Conservation (phyloP, 2,888 invertebrate species). For the Laspeyria flexula region DNA sequence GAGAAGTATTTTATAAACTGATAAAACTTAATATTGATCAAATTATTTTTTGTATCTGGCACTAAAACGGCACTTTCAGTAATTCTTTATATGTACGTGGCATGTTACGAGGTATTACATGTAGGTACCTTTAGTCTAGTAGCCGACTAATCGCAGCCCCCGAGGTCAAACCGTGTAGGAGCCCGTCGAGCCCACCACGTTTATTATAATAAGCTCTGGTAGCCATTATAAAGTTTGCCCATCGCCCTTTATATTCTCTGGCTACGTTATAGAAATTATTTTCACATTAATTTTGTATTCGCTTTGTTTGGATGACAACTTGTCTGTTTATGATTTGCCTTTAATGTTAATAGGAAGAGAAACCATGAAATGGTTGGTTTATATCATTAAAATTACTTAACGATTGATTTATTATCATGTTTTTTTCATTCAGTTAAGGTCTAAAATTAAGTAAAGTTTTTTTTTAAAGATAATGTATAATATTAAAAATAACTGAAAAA, state of each 20-base stretch:
- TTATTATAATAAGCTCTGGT: conserved; percentile 80
- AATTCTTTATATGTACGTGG: conserved; percentile 38
- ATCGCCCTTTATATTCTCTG: conserved; percentile 64
- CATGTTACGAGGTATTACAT: conserved; percentile 66
- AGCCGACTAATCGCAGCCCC: conserved; percentile 79
- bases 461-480: too few species aligned
- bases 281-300: conserved; percentile 51
- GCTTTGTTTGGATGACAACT: conserved; percentile 25
- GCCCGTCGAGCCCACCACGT: conserved; percentile 74
- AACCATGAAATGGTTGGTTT: too few species aligned
- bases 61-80: conserved; percentile 45
- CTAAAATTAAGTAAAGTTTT: too few species aligned
- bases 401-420: too few species aligned
- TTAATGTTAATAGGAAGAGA: conserved; percentile 8
- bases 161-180: conserved; percentile 80
- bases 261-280: conserved; percentile 58
- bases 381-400: too few species aligned
- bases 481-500: too few species aligned
- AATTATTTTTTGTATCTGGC: too few species aligned
- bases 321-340: conserved; percentile 18
- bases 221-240: conserved; percentile 74
- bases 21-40: too few species aligned
- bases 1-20: too few species aligned
- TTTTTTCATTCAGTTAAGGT: too few species aligned
- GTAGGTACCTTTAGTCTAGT: conserved; percentile 64